Base-by-base conservation (phyloP, 2,797 vertebrate species). In the Smutsia temminckii region DNA sequence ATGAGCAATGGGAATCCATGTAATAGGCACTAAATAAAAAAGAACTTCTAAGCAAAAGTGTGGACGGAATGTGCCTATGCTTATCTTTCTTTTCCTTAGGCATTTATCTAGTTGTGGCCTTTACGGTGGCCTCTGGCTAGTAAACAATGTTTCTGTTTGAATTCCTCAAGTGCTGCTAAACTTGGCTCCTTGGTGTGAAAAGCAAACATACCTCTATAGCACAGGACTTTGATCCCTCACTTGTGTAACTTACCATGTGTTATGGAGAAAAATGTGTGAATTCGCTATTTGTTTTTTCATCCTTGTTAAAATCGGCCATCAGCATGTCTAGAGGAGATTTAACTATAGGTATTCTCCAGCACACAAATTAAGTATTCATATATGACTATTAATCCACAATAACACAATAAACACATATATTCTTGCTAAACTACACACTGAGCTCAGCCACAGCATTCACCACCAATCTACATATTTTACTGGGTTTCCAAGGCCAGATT, bases 131-230 rank as follows among this genome's bases (percentile, higher is more conserved):
- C n/a, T 93, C 42, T 59, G 85, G 34, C 53, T 95, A 91, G 55
- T 94, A 87, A 95, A 91, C 69, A 69, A 61, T 64, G 55, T 71
- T 88, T 96, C 80, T 95, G 40, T 92, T 92, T 96, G 85, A 96
- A 95, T 95, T 96, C 94, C 68, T 97, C 81, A 93, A 88, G 75
- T 84, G 40, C 88, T 93, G 74, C 40, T 80, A 88, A 95, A 95
- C 72, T 94, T 94, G 63, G 74, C 46, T 96, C 83, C 80, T 29
- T 96, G 25, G 72, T 93, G 46, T 89, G 74, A 90, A 96, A 96
- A 97, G 68, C 74, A 95, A 96, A 97, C 64, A 92, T 49, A 91
- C 57, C 90, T 96, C 88, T 37, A 87, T 42, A 81, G 59, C 64
- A 85, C 78, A 95, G 51, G 61, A 92, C 81, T 96, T 80, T 72